Evolutionary conservation across 2,113 vertebrate species (phyloP).

Genomic region (Vulpes lagopus): DNA sequence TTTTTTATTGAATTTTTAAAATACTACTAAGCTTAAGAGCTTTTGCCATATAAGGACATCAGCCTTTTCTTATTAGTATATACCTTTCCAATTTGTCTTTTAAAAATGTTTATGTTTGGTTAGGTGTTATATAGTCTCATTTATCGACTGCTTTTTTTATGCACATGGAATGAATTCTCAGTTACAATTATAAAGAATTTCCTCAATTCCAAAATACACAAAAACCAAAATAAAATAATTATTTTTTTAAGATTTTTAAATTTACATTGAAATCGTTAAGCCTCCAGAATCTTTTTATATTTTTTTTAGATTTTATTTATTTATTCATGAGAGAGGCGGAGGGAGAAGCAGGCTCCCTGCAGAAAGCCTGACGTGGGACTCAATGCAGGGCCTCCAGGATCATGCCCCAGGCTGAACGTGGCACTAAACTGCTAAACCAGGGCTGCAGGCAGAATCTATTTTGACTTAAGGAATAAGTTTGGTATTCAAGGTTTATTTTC

Average conservation of each 20-base stretch:
- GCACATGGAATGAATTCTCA: neutral
- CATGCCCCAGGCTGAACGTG: no score
- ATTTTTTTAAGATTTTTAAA: neutral
- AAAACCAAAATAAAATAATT: conserved; percentile 6
- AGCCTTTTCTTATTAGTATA: neutral
- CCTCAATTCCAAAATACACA: neutral
- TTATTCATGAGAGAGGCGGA: no score
- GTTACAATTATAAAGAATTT: neutral
- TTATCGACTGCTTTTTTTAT: neutral
- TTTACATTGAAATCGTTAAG: neutral
- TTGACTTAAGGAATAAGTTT: neutral
- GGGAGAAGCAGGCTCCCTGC: no score
- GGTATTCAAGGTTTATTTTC: neutral
- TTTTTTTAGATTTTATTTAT: no score
- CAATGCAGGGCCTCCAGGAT: no score
- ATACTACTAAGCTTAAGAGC: neutral
- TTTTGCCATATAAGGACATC: neutral
- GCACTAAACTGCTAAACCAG: no score
- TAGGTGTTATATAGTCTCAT: neutral
- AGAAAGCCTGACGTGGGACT: no score
- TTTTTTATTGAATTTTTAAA: neutral
- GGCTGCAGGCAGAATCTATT: neutral
- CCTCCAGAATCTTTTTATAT: neutral
- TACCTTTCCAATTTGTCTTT: neutral
- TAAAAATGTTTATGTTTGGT: neutral